Evolutionary conservation across 2,888 invertebrate genomes (phyloP), one percentile per base, ranked within the genome.

Genomic region (Caenorhabditis angaria): DNA sequence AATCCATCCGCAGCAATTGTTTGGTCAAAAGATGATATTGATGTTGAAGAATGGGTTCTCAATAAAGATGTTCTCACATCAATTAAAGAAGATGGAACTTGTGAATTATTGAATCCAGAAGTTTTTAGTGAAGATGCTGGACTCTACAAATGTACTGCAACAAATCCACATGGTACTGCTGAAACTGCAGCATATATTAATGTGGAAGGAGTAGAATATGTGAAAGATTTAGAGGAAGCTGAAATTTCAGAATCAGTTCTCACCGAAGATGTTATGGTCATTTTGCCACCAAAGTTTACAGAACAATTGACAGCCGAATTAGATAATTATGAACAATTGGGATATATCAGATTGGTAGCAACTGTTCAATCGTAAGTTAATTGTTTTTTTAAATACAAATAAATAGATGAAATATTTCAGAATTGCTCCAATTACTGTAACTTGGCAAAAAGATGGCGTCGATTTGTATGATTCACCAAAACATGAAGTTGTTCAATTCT

Each of bases 11-110:
- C 83, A 20, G 77, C 76, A 20, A 70, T 82, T 35, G 78, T 72
- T 20, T 83, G 83, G 83, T 78, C 80, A 20, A 83, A 82, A 63
- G 83, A 83, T 54, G 83, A 82, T 50, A 57, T 76, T 20, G 68
- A 81, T 59, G 78, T 82, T 12, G 79, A 80, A 22, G 72, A 76
- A 29, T 80, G 81, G 81, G 79, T 80, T 20, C 56, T 77, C 67
- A 80, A 80, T 47, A 81, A 78, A 56, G 79, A 80, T 61, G 77
- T 80, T 8, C 62, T 70, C 0, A 74, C 80, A 6, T 41, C 62
- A 66, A 53, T 80, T 6, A 64, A 76, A 20, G 77, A 77, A 14
- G 79, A 73, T 41, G 82, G 82, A 12, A 66, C 78, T 14, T 82
- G 79, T 60, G 82, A 81, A 32, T 69, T 82, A 59, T 61, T 79